These are phyloP conservation scores for Pachycephala philippinensis DNA, from an alignment of 2,113 vertebrate species.

Conservation along the genomic window DNA sequence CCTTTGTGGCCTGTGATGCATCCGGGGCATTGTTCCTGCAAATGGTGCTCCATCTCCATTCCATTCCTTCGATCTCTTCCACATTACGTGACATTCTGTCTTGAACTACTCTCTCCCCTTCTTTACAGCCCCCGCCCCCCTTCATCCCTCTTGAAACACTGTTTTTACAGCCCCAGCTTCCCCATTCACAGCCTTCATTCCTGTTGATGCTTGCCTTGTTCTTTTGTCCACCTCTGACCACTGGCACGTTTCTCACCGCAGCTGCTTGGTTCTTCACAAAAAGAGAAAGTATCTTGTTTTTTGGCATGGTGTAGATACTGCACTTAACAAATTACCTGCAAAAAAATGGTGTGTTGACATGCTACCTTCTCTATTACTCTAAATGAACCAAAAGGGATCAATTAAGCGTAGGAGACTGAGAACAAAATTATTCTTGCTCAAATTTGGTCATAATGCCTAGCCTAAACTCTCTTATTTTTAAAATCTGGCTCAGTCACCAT, in stretches of 20 bases:
- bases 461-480: neutral
- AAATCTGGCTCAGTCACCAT: neutral
- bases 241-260: neutral
- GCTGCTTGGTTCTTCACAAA: neutral
- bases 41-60: neutral
- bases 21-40: rapidly evolving
- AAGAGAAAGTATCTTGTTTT: neutral
- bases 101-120: neutral
- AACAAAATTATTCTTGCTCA: neutral
- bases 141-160: neutral
- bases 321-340: neutral
- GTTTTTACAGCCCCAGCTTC: neutral
- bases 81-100: neutral
- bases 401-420: neutral
- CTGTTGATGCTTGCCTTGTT: neutral
- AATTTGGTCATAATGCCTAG: neutral
- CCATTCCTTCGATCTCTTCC: neutral
- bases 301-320: neutral
- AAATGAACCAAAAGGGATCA: neutral
- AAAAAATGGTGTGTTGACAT: neutral
- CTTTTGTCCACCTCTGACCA: neutral
- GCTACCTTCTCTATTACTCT: neutral
- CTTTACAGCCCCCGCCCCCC: neutral
- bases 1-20: neutral
- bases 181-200: neutral